Percentiles rank a stretch among this genome's conserved stretches.
phyloP scores from a whole-genome alignment of 2,888 invertebrate species.

The Phoronis australis region DNA sequence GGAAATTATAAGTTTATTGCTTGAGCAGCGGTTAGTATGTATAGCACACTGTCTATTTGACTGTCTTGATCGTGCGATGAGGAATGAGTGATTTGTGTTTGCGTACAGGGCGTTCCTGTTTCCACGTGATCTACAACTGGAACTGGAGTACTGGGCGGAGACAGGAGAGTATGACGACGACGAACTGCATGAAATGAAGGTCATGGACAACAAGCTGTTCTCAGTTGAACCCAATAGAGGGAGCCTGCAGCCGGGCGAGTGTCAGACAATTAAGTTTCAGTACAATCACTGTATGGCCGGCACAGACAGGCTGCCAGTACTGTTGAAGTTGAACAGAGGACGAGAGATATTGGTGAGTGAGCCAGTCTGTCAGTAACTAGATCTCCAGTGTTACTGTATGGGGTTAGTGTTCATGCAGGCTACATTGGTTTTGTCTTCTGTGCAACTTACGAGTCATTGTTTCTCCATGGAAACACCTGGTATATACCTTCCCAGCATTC shows the following conservation, averaged over 20 bases:
- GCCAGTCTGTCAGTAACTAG: too few relatives aligned
- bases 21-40: too few relatives aligned
- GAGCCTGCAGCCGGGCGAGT: slow-evolving; percentile 40
- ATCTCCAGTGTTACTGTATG: too few relatives aligned
- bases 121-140: slow-evolving; percentile 47
- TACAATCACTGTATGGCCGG: slow-evolving; percentile 50
- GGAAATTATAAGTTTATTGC: too few relatives aligned
- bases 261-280: slow-evolving; percentile 37
- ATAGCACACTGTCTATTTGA: too few relatives aligned
- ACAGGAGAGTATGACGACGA: slow-evolving; percentile 49
- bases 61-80: too few relatives aligned
- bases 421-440: too few relatives aligned
- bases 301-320: slow-evolving; percentile 47
- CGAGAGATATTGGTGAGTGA: slow-evolving; percentile 47
- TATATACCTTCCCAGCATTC: too few relatives aligned
- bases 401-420: too few relatives aligned
- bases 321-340: slow-evolving; percentile 46
- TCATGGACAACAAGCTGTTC: slow-evolving; percentile 51
- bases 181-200: slow-evolving; percentile 51
- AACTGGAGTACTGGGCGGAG: slow-evolving; percentile 52
- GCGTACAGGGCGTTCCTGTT: slow-evolving; percentile 44
- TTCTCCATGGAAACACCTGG: too few relatives aligned
- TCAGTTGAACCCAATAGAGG: slow-evolving; percentile 44
- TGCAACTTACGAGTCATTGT: too few relatives aligned
- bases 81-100: neutral